A percentile compares a stretch with the other conserved stretches of the same genome.
phyloP scores from a whole-genome alignment of 1,140 invertebrate genomes.

The Trichonephila clavata region DNA sequence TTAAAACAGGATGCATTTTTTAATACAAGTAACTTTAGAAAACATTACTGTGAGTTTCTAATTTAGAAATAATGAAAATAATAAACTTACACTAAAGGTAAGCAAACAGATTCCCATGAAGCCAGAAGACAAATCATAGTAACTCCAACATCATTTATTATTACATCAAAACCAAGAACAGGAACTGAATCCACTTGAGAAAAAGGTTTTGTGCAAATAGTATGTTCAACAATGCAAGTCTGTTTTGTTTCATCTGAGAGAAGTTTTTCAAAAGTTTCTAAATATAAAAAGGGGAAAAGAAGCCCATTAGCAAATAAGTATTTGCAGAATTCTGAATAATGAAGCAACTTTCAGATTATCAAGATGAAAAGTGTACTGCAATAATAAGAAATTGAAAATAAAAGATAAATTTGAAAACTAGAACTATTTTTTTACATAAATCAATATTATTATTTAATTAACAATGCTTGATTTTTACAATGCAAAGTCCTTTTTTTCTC shows the following conservation, averaged over 20 bases:
- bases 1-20: background rate
- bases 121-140: constrained; percentile 80
- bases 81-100: constrained; percentile 81
- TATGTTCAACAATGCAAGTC: constrained; percentile 81
- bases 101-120: constrained; percentile 80
- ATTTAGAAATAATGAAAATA: background rate
- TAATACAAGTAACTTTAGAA: background rate
- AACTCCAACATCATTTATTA: constrained; percentile 78
- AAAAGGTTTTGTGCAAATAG: constrained; percentile 82
- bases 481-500: too few species aligned
- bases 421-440: too few species aligned
- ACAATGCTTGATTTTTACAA: too few species aligned
- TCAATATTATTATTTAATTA: too few species aligned
- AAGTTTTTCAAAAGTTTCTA: constrained; percentile 46
- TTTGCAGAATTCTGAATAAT: background rate
- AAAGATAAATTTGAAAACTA: too few species aligned
- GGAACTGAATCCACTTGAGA: constrained; percentile 80
- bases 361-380: too few species aligned
- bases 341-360: too few species aligned
- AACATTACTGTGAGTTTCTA: background rate
- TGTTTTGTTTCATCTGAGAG: constrained; percentile 70
- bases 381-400: too few species aligned
- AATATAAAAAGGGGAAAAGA: background rate
- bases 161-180: constrained; percentile 79
- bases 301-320: background rate